Percentiles rank a stretch among this genome's conserved stretches.
Evolutionary conservation across 53 echinoderm and acorn worm species (phyloP).

Genomic region (Holothuria leucospilota): DNA sequence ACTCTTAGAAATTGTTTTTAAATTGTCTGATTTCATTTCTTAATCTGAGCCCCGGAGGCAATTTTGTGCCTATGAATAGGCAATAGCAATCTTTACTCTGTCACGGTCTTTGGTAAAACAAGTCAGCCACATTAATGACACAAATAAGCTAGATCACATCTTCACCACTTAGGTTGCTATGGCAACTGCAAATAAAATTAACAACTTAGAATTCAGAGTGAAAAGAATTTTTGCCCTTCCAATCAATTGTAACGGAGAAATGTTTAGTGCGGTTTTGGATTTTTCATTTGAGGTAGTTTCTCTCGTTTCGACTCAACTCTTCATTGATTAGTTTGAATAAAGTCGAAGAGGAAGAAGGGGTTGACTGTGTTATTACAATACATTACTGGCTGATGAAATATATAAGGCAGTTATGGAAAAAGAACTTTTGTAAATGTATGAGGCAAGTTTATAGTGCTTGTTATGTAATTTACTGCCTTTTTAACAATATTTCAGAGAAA

Average conservation of each 20-base stretch:
- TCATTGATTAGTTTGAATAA: too few species aligned
- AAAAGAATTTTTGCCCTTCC: constrained; percentile 20
- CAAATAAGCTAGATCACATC: constrained; percentile 33
- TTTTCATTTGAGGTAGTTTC: not conserved
- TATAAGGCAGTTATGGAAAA: too few species aligned
- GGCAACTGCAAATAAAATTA: constrained; percentile 40
- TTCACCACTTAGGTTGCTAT: constrained; percentile 31
- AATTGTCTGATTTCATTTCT: constrained; percentile 47
- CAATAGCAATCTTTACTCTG: constrained; percentile 8
- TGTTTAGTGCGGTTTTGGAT: constrained; percentile 10
- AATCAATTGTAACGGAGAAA: constrained; percentile 15
- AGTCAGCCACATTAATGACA: constrained; percentile 32
- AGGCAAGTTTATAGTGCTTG: too few species aligned
- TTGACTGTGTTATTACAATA: too few species aligned
- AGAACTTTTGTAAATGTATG: too few species aligned
- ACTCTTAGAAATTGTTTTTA: constrained; percentile 25
- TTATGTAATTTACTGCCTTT: too few species aligned
- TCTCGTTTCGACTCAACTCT: too few species aligned
- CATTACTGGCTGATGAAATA: too few species aligned
- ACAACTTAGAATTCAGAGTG: constrained; percentile 22
- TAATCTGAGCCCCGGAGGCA: constrained; percentile 17
- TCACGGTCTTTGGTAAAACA: constrained; percentile 34
- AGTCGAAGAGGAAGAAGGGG: too few species aligned
- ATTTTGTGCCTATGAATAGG: constrained; percentile 43
- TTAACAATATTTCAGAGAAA: too few species aligned